Evolutionary conservation across 2,797 vertebrate species (phyloP).

Genomic region (Cheirogaleus major): DNA sequence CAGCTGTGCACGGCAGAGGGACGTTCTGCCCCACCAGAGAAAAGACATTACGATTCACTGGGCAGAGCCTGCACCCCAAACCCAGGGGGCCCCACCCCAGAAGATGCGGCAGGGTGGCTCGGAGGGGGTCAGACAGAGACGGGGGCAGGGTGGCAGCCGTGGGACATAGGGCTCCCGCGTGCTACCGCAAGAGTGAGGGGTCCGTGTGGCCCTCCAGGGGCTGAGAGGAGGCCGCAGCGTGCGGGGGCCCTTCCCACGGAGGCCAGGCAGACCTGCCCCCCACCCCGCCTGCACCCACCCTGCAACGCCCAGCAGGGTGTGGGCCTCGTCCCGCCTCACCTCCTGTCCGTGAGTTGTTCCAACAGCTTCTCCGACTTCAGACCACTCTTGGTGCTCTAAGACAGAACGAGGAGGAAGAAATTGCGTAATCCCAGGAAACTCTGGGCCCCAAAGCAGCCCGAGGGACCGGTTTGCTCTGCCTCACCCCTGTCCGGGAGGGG

Average conservation of each 20-base stretch:
- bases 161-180: no score
- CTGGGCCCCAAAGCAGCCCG: fast-evolving
- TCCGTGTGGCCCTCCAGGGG: fast-evolving
- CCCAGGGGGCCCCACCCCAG: neutral
- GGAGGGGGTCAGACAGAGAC: neutral
- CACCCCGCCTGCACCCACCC: fast-evolving
- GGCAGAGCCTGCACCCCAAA: neutral
- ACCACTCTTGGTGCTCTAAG: constrained; percentile 89
- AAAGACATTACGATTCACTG: neutral
- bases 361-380: constrained; percentile 87
- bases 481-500: fast-evolving
- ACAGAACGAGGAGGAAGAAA: neutral
- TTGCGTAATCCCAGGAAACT: fast-evolving
- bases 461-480: neutral
- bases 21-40: neutral
- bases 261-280: fast-evolving
- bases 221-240: neutral
- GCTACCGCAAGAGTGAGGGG: neutral
- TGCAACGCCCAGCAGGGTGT: fast-evolving
- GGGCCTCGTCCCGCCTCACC: constrained; percentile 80
- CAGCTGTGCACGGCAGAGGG: neutral
- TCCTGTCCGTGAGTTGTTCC: constrained; percentile 89
- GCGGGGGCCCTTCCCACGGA: neutral
- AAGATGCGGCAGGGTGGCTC: fast-evolving
- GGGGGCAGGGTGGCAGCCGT: neutral